phyloP scores from a whole-genome alignment of 1,140 invertebrate species.

The Onthophagus taurus region DNA sequence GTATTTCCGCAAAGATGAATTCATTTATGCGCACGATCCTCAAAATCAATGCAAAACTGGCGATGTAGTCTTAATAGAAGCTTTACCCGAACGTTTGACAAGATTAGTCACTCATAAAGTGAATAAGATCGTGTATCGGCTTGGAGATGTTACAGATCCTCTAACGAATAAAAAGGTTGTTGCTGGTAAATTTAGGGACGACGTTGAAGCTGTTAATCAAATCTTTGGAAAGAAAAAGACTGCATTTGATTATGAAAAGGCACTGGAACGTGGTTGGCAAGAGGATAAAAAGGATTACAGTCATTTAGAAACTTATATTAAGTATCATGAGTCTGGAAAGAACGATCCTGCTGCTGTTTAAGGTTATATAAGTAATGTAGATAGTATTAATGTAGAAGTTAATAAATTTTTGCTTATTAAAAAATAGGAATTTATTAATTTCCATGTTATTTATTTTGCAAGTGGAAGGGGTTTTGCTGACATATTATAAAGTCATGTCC shows the following conservation, averaged over 20 bases:
- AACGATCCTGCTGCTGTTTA: too few relatives aligned
- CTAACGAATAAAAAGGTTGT: constrained; percentile 71
- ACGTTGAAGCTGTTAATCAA: constrained; percentile 55
- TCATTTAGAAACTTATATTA: constrained; percentile 61
- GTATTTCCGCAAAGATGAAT: constrained; percentile 67
- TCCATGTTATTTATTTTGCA: too few relatives aligned
- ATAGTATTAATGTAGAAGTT: too few relatives aligned
- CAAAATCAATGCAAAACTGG: constrained; percentile 66
- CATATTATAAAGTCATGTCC: too few relatives aligned
- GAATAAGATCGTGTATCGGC: constrained; percentile 66
- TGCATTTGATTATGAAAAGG: constrained; percentile 66
- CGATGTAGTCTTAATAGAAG: constrained; percentile 69
- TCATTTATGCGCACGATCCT: constrained; percentile 67
- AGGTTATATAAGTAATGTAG: too few relatives aligned
- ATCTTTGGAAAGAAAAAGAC: constrained; percentile 59
- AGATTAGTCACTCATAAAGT: constrained; percentile 69
- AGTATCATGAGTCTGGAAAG: constrained; percentile 61
- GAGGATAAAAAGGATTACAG: constrained; percentile 74
- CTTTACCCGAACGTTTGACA: constrained; percentile 60
- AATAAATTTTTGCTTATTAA: too few relatives aligned
- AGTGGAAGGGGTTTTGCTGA: too few relatives aligned
- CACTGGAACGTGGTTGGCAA: constrained; percentile 66
- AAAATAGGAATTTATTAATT: too few relatives aligned
- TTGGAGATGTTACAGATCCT: constrained; percentile 75
- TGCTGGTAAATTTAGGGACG: constrained; percentile 59